phyloP scores from a whole-genome alignment of 2,113 vertebrate genomes.

The Protomyctophum bolini region DNA sequence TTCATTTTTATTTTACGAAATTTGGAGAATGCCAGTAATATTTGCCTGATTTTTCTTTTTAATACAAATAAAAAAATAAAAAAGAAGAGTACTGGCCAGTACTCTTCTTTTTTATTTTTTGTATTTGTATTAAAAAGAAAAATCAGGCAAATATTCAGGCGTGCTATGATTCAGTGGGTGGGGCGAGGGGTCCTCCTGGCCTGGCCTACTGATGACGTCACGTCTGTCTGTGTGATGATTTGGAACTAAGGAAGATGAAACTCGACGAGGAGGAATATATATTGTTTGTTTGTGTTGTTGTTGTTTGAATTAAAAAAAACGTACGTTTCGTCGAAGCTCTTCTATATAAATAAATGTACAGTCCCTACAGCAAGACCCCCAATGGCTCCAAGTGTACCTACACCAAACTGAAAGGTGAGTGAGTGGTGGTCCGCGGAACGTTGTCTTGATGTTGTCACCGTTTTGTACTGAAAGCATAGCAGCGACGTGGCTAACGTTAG shows the following conservation, averaged over 20 bases:
- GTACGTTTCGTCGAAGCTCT: too few relatives aligned
- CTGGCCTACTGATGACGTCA: conserved; percentile 48
- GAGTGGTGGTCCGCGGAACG: too few relatives aligned
- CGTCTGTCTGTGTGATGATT: not conserved
- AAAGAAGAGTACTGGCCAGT: too few relatives aligned
- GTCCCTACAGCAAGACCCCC: conserved; percentile 14
- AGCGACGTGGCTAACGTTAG: conserved; percentile 1
- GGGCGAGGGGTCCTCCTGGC: conserved; percentile 35
- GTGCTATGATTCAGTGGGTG: not conserved
- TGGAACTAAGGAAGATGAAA: conserved; percentile 37
- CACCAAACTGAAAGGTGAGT: conserved; percentile 65
- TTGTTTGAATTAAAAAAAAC: not conserved
- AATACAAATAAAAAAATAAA: too few relatives aligned
- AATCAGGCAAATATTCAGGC: conserved; percentile 47
- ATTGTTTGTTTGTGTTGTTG: not conserved
- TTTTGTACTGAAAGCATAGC: not conserved
- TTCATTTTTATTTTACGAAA: too few relatives aligned
- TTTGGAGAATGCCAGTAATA: too few relatives aligned
- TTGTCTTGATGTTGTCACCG: rapidly evolving
- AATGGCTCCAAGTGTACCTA: conserved; percentile 52
- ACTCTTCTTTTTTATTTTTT: too few relatives aligned
- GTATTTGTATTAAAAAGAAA: not conserved
- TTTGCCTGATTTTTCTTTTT: too few relatives aligned
- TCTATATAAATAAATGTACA: conserved; percentile 33
- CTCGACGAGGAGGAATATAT: not conserved